Evolutionary conservation across 2,113 vertebrate species (phyloP).

Genomic region (Megaptera novaeangliae): DNA sequence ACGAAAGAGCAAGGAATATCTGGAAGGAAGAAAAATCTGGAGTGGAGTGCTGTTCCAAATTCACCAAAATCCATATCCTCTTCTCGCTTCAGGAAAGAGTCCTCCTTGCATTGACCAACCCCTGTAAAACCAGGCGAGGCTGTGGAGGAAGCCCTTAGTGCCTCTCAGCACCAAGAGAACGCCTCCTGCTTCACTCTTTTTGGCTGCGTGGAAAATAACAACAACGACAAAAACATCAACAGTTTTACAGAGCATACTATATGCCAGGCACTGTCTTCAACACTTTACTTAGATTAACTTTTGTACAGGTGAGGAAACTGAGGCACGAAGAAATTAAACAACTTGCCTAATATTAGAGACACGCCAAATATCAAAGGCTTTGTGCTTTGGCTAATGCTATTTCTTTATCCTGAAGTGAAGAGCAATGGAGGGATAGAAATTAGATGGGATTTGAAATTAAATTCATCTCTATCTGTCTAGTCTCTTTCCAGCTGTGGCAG

Average conservation of each 20-base stretch:
- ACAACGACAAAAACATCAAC: too few relatives aligned
- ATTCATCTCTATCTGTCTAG: not conserved
- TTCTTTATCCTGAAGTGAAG: not conserved
- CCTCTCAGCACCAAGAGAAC: not conserved
- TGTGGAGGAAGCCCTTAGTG: not conserved
- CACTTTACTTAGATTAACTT: not conserved
- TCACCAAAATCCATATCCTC: not conserved
- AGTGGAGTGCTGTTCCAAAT: not conserved
- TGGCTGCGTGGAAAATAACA: not conserved
- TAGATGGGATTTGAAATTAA: not conserved
- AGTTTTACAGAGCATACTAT: not conserved
- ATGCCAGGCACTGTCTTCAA: not conserved
- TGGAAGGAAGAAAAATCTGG: not conserved
- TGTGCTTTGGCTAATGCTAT: not conserved
- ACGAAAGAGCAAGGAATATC: not conserved
- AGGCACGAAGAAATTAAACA: not conserved
- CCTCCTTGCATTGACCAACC: too few relatives aligned
- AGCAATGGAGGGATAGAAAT: not conserved
- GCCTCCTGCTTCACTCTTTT: not conserved
- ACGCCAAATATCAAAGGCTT: not conserved
- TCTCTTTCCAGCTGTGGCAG: not conserved
- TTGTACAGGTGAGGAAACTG: not conserved
- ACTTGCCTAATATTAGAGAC: not conserved
- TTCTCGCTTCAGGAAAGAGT: not conserved
- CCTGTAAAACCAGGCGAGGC: fast-evolving